Evolutionary conservation across 2,797 vertebrate genomes (phyloP).

Genomic region (Typhlichthys eigenmanni): DNA sequence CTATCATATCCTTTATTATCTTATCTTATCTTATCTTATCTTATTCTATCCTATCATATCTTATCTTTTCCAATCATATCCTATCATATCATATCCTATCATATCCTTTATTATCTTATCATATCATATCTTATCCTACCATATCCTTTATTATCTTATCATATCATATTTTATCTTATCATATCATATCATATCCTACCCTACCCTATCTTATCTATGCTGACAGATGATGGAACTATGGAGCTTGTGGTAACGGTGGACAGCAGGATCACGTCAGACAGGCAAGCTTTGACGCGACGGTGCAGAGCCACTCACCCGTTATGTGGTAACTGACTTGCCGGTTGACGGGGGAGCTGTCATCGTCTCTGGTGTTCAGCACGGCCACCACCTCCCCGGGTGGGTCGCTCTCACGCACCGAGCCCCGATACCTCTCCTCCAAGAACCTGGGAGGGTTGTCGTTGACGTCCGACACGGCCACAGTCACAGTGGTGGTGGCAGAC

Average conservation of each 20-base stretch:
- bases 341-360: conserved; percentile 89
- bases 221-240: too few species aligned
- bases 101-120: too few species aligned
- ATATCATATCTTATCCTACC: too few species aligned
- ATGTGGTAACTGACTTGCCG: conserved; percentile 97
- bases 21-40: too few species aligned
- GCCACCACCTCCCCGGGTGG: conserved; percentile 94
- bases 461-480: conserved; percentile 88
- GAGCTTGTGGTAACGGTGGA: neutral
- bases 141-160: too few species aligned
- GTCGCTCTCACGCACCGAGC: conserved; percentile 89
- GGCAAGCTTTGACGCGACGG: neutral
- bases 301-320: conserved; percentile 81
- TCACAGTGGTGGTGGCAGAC: conserved; percentile 86
- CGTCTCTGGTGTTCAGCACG: conserved; percentile 91
- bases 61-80: too few species aligned
- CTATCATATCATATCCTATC: too few species aligned
- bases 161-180: too few species aligned
- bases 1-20: too few species aligned
- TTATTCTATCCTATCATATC: too few species aligned
- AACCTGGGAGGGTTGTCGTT: conserved; percentile 93
- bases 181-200: too few species aligned
- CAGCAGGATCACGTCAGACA: neutral
- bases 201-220: too few species aligned
- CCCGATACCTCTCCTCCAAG: conserved; percentile 84